Percentiles rank a stretch among this genome's conserved stretches.
Conservation (phyloP, 2,888 invertebrate genomes). For the Ophion obscuratus region DNA sequence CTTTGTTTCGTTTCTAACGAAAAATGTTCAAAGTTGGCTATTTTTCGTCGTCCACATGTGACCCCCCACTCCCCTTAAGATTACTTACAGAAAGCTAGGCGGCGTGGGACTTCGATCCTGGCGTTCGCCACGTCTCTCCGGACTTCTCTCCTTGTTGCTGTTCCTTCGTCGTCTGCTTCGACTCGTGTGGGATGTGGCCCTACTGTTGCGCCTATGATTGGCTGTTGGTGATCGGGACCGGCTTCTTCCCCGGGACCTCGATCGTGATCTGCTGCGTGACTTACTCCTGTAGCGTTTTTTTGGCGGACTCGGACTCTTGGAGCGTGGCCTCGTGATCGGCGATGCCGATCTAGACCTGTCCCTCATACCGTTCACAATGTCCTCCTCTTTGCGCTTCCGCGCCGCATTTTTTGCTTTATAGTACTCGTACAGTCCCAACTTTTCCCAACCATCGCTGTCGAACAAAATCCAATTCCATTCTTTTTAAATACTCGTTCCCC, state of each 20-base stretch:
- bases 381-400: constrained; percentile 94
- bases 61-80: background rate
- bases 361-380: constrained; percentile 89
- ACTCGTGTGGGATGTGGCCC: constrained; percentile 82
- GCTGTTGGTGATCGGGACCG: constrained; percentile 84
- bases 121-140: constrained; percentile 80
- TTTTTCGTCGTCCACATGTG: too few relatives aligned
- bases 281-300: constrained; percentile 91
- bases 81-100: constrained; percentile 90
- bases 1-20: too few relatives aligned
- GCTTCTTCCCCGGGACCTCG: constrained; percentile 83
- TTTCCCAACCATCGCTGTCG: constrained; percentile 98
- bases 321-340: constrained; percentile 90
- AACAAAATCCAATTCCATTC: background rate
- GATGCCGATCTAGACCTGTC: constrained; percentile 91
- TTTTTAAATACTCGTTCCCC: background rate
- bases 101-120: constrained; percentile 87
- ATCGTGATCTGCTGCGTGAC: constrained; percentile 86
- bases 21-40: too few relatives aligned
- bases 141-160: constrained; percentile 82
- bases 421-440: constrained; percentile 98
- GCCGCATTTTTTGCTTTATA: constrained; percentile 98
- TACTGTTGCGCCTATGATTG: constrained; percentile 81
- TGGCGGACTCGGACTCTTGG: constrained; percentile 90
- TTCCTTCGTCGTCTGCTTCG: constrained; percentile 84